Evolutionary conservation across 2,797 vertebrate genomes (phyloP).

Genomic region (Tenualosa ilisha): DNA sequence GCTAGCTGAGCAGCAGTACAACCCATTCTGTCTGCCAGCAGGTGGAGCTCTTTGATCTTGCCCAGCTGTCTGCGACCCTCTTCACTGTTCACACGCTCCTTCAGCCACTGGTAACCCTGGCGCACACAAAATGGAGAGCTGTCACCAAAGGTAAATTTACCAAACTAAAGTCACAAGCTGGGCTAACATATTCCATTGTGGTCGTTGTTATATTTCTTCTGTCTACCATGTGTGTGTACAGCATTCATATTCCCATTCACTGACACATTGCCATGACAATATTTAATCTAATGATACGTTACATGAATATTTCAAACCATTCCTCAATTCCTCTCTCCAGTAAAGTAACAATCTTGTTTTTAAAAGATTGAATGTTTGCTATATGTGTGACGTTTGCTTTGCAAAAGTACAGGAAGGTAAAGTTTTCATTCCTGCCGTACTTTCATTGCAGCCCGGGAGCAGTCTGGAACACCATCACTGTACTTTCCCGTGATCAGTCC

Average conservation of each 20-base stretch:
- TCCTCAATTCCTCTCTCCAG: neutral
- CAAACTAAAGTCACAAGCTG: slow-evolving; percentile 7
- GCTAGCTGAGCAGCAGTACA: slow-evolving; percentile 89
- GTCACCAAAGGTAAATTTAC: slow-evolving; percentile 26
- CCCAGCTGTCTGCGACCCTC: slow-evolving; percentile 86
- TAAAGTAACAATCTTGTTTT: neutral
- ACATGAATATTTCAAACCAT: neutral
- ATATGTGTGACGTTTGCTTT: neutral
- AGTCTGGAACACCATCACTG: slow-evolving; percentile 81
- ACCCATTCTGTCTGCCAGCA: slow-evolving; percentile 83
- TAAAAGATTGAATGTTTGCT: neutral
- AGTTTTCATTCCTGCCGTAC: slow-evolving; percentile 64
- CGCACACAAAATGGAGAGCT: slow-evolving; percentile 43
- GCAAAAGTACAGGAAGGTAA: neutral
- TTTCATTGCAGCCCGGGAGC: slow-evolving; percentile 83
- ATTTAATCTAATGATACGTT: neutral
- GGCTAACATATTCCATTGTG: neutral
- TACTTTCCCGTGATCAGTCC: slow-evolving; percentile 91
- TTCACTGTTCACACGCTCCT: slow-evolving; percentile 84
- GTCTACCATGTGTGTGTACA: neutral
- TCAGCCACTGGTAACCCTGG: slow-evolving; percentile 92
- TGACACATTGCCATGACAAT: neutral
- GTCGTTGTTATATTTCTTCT: neutral
- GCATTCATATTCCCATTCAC: neutral
- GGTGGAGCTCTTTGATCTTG: slow-evolving; percentile 88